These are phyloP conservation scores for Anolis apletophallus DNA, from an alignment of 2,797 vertebrate species.

Conservation along the genomic window DNA sequence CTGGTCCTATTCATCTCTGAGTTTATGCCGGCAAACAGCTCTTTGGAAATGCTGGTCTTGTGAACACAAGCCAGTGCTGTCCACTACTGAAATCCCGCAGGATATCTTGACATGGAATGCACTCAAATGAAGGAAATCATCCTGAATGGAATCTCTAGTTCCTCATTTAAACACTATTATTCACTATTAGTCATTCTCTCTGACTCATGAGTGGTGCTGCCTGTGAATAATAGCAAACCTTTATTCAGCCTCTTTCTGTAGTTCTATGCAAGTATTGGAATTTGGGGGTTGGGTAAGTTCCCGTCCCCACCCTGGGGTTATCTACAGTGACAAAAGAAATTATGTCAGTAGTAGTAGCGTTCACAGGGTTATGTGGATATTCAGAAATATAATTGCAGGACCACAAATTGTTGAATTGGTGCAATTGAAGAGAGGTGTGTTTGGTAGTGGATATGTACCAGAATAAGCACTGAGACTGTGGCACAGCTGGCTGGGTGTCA, in stretches of 20 bases:
- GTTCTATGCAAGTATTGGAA: neutral
- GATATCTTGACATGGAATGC: neutral
- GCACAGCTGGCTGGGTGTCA: too few species aligned
- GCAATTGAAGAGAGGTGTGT: too few species aligned
- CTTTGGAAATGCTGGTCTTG: constrained; percentile 2
- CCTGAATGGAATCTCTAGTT: neutral
- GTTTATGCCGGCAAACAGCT: constrained; percentile 14
- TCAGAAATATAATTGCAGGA: too few species aligned
- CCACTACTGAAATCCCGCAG: constrained; percentile 15
- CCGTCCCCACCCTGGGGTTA: too few species aligned
- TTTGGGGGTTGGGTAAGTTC: neutral
- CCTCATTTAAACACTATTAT: neutral
- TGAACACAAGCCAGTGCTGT: neutral
- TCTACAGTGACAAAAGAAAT: too few species aligned
- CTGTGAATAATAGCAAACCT: neutral
- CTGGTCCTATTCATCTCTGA: constrained; percentile 42
- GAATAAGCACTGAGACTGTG: too few species aligned
- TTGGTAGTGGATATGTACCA: too few species aligned
- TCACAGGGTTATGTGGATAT: too few species aligned
- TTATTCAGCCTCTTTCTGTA: neutral
- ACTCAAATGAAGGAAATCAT: neutral
- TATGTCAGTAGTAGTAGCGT: too few species aligned
- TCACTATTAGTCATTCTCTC: neutral
- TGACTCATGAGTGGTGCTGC: neutral
- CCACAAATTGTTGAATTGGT: too few species aligned